Base-by-base conservation (phyloP, 1,140 invertebrate species). In the Limonius californicus region DNA sequence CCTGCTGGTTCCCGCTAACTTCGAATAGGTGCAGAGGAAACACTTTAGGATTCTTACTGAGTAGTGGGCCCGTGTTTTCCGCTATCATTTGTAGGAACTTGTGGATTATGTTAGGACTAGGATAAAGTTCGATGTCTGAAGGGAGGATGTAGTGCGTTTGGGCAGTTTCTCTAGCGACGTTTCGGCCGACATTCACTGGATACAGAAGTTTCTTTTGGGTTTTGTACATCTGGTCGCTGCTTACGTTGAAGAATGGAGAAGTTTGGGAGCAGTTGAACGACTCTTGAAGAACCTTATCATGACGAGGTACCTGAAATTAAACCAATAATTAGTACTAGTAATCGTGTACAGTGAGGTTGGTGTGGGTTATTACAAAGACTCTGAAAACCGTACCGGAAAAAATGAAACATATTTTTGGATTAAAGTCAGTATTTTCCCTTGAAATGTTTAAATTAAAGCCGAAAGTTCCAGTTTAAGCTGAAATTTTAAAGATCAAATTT, bases 51-150 rank as follows among this genome's bases (percentile, higher is more conserved):
- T 85, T 88, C 15, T 81, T 82, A 50, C 81, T 84, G 27, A 80
- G 74, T 32, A 92, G 74, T 27, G 87, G 85, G 14, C 82, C 81
- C 18, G 82, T 81, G 68, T 92, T 87, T 64, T 82, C 81, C 1
- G 87, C 84, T 53, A 94, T 86, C 90, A 94, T 90, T 66, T 90
- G 88, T 23, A 93, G 79, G 73, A 94, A 94, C 68, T 86, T 85
- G 4, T 81, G 79, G 15, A 89, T 87, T 59, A 92, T 74, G 68
- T 88, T 84, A 11, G 90, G 88, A 80, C 87, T 92, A 12, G 92
- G 91, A 76, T 94, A 94, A 35, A 95, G 81, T 74, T 95, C 92
- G 65, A 94, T 91, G 74, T 95, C 92, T 11, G 90, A 92, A 4
- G 91, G 87, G 60, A 96, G 81, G 32, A 97, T 83, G 74, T 88